Evolutionary conservation across 1,140 invertebrate species (phyloP), one percentile per base, ranked within the genome.

Genomic region (Chlorops oryzae): DNA sequence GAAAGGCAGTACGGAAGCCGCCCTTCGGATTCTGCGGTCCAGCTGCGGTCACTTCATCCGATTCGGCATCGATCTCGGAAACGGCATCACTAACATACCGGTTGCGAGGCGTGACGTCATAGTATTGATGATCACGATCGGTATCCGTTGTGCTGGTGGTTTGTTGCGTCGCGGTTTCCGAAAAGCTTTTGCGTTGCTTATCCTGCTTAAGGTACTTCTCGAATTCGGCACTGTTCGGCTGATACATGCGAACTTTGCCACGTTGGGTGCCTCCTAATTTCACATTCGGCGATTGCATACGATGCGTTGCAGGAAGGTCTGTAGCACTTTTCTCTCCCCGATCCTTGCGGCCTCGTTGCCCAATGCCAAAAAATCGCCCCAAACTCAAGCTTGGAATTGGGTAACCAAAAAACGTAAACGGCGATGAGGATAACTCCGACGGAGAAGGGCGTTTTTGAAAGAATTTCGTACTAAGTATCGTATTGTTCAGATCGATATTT

Each of bases 371-470:
- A 51, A 70, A 70, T 22, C 67, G 54, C 20, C 67, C 65, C 45
- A 70, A 34, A 44, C 64, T 67, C n/a, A 90, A 63, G 45, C 79
- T 79, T 3, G 87, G 86, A 44, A 91, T 57, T 0, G 88, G 87
- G 55, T 90, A 80, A 0, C 89, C 89, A 59, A 92, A 91, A 58
- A 92, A 88, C 13, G 87, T 89, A 59, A 89, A 88, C 1, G 84
- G 70, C 50, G 77, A 75, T 9, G 75, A 63, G 24, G 62, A 59
- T 59, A 73, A 75, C 25, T 61, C 46, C 17, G 63, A 34, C 24
- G 56, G 50, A 3, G 59, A 59, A 20, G 65, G 69, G 7, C 66
- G 74, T 34, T 71, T 74, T 60, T 81, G 81, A 12, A 75, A 66
- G 50, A 64, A 73, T 47, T 77, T 80, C 37, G 75, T 77, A 43